phyloP scores from a whole-genome alignment of 2,113 vertebrate genomes.

The Tragelaphus imberbis region DNA sequence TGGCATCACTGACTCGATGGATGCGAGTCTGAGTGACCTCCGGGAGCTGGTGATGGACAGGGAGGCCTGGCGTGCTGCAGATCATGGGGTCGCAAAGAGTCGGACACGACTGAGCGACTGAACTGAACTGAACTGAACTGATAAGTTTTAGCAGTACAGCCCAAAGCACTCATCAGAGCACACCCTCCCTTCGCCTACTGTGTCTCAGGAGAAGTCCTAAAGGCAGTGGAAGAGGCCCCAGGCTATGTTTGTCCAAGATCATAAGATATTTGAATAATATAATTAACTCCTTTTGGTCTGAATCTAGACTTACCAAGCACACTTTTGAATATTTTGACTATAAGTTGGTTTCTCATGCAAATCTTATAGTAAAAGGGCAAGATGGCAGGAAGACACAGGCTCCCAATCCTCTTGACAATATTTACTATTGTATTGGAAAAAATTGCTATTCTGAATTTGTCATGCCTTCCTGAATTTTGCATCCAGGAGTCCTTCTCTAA shows the following conservation, averaged over 20 bases:
- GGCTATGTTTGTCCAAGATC: background rate
- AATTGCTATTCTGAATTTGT: background rate
- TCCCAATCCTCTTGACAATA: background rate
- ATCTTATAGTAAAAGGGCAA: background rate
- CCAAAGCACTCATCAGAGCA: background rate
- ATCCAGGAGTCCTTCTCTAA: background rate
- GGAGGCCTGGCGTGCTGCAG: too few species aligned
- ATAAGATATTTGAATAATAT: slow-evolving; percentile 10
- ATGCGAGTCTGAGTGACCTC: too few species aligned
- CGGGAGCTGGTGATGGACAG: too few species aligned
- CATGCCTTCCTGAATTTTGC: background rate
- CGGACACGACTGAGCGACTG: too few species aligned
- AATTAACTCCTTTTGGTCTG: background rate
- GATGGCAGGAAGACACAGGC: background rate
- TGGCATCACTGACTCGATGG: too few species aligned
- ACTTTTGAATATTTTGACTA: background rate
- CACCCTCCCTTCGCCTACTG: background rate
- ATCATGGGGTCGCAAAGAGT: too few species aligned
- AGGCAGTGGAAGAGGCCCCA: background rate
- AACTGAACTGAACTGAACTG: too few species aligned
- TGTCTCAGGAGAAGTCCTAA: background rate
- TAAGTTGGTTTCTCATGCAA: background rate
- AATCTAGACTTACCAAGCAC: background rate
- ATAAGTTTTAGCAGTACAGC: background rate
- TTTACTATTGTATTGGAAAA: background rate